Evolutionary conservation across 2,888 invertebrate genomes (phyloP).

Genomic region (Synergus gifuensis): DNA sequence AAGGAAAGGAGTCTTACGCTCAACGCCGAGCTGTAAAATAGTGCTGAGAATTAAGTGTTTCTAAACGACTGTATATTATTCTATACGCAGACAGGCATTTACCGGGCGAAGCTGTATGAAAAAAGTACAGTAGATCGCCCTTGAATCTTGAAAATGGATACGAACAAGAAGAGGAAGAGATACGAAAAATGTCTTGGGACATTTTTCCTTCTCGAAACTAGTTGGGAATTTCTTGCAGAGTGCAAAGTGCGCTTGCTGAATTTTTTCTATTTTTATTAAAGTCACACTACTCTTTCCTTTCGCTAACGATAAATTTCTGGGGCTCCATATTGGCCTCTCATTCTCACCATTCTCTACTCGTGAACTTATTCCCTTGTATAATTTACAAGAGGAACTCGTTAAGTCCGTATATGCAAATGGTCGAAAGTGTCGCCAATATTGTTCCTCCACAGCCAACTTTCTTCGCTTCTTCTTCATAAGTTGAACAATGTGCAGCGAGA

Average conservation of each 20-base stretch:
- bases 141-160: conserved; percentile 11
- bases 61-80: conserved; percentile 62
- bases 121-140: neutral
- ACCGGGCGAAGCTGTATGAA: conserved; percentile 42
- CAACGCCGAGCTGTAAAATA: conserved; percentile 52
- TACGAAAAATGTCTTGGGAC: neutral
- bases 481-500: neutral
- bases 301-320: neutral
- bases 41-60: conserved; percentile 54
- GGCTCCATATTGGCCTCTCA: neutral
- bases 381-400: conserved; percentile 45
- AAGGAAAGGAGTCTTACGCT: conserved; percentile 7
- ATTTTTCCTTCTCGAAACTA: neutral
- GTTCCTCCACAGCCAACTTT: neutral
- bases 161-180: neutral
- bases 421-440: conserved; percentile 44
- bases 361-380: conserved; percentile 6
- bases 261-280: neutral
- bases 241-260: neutral
- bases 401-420: conserved; percentile 50
- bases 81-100: conserved; percentile 55
- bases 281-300: neutral
- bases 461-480: neutral
- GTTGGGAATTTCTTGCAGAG: neutral
- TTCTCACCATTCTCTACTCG: conserved; percentile 1